phyloP scores from a whole-genome alignment of 2,113 vertebrate genomes.

The Peromyscus californicus region DNA sequence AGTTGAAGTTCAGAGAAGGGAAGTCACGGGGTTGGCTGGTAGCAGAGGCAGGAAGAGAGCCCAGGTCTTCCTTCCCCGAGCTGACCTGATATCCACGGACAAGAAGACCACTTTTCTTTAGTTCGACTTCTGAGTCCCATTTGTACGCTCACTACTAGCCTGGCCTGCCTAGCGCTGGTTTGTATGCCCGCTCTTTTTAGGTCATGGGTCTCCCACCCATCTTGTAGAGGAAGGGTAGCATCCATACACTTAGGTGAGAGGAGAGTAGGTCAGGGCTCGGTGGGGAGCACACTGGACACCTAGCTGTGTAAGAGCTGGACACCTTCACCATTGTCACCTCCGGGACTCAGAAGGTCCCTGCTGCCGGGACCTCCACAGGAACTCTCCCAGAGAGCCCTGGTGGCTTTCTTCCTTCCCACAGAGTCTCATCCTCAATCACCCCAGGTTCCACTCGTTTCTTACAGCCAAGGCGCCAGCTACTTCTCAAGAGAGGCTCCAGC shows the following conservation, averaged over 20 bases:
- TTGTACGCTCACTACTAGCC: fast-evolving
- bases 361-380: background rate
- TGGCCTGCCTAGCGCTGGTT: background rate
- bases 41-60: background rate
- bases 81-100: background rate
- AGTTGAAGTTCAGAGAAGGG: background rate
- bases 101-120: background rate
- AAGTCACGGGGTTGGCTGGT: background rate
- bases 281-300: background rate
- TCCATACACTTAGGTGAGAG: background rate
- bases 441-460: background rate
- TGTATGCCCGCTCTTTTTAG: background rate
- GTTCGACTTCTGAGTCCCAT: background rate
- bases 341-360: background rate
- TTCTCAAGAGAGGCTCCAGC: background rate
- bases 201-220: background rate
- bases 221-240: background rate
- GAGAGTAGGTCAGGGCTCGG: background rate
- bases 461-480: background rate
- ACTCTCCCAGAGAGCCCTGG: background rate
- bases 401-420: no score
- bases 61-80: background rate
- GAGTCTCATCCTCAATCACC: background rate
- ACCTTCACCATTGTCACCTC: background rate
- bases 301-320: background rate